Base-by-base conservation (phyloP, 2,888 invertebrate species). In the Callyntrura guangdongensis region DNA sequence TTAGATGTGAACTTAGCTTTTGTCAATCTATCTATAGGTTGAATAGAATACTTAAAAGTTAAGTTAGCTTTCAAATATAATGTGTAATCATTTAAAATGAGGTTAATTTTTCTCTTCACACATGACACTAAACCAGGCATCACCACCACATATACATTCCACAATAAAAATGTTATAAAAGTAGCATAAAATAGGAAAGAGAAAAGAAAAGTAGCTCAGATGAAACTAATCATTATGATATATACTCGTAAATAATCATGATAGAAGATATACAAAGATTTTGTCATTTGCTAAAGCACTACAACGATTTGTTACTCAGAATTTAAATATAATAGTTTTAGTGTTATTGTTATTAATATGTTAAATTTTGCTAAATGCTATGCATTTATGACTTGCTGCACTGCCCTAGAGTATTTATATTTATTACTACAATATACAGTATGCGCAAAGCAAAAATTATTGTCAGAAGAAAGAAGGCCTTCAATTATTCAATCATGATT, bases 371-470 rank as follows among this genome's bases (percentile, higher is more conserved):
- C n/a, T 53, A 53, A 14, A 53, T n/a, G 11, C 53, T 53, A 53
- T 53, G 53, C 53, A 53, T 53, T 53, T 53, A 79, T 25, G 79
- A 53, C 74, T 74, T 81, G 81, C 61, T 81, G 81, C 81, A 81
- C 81, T 81, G 81, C 81, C 81, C 59, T 81, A 81, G 81, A 61
- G 59, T 61, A 81, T 53, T 77, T 77, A 49, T 53, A 22, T 67
- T 36, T 36, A 25, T 45, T 77, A n/a, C n/a, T n/a, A n/a, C n/a
- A n/a, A n/a, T n/a, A n/a, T n/a, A 25, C 14, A 25, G 12, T 61
- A 81, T 4, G 59, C 59, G 12, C 17, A 79, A 79, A 79, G n/a
- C 27, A 14, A 74, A 12, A 20, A 49, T 49, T 49, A 53, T 27
- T 53, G 53, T 53, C 53, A 53, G 77, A 77, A 49, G 53, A 53